Percentiles rank a stretch among this genome's conserved stretches.
Conservation (phyloP, 2,113 vertebrate genomes). For the Tapirus terrestris region DNA sequence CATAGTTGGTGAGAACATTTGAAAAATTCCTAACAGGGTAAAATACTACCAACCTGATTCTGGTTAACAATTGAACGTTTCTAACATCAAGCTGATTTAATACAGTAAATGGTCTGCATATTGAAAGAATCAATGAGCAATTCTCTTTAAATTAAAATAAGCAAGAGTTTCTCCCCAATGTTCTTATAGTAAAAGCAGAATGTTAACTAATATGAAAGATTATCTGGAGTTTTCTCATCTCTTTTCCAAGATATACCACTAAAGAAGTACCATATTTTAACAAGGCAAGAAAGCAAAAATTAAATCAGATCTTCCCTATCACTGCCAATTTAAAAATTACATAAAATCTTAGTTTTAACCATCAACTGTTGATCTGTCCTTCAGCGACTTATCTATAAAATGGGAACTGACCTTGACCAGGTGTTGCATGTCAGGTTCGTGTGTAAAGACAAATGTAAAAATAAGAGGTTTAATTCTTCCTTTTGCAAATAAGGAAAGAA, state of each 20-base stretch:
- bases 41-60: conserved; percentile 8
- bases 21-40: conserved; percentile 6
- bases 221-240: conserved; percentile 25
- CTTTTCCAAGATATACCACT: background rate
- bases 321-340: background rate
- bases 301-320: background rate
- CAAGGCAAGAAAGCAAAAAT: background rate
- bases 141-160: conserved; percentile 60
- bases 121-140: conserved; percentile 54
- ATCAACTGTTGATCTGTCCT: background rate
- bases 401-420: background rate
- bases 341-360: conserved; percentile 14
- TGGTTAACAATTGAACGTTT: conserved; percentile 59
- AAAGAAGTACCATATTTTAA: conserved; percentile 26
- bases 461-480: background rate
- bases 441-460: background rate
- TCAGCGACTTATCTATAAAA: background rate
- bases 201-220: conserved; percentile 30
- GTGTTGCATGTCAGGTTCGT: background rate
- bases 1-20: conserved; percentile 12
- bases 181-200: background rate
- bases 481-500: background rate
- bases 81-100: conserved; percentile 38
- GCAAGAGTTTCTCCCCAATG: conserved; percentile 12
- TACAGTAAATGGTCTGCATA: conserved; percentile 16